phyloP scores from a whole-genome alignment of 2,888 invertebrate species.

The Didymodactylos carnosus region DNA sequence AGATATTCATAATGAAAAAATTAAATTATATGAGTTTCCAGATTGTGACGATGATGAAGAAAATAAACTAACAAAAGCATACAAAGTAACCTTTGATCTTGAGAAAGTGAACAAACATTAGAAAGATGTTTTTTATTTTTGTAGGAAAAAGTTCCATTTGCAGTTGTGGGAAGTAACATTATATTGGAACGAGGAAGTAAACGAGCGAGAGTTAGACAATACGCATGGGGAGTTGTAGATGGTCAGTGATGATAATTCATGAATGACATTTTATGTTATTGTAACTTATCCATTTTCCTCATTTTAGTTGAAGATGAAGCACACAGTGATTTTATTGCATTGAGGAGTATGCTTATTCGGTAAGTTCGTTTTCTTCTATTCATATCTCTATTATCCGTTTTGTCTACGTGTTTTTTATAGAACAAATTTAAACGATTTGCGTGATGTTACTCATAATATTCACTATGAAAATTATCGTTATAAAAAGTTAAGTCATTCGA shows the following conservation, averaged over 20 bases:
- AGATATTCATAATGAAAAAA: constrained; percentile 87
- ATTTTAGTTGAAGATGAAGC: no score
- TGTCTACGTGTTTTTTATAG: no score
- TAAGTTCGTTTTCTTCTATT: no score
- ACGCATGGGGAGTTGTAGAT: constrained; percentile 96
- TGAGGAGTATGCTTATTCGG: no score
- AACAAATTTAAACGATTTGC: constrained; percentile 84
- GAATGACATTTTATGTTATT: not conserved
- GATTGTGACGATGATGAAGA: constrained; percentile 59
- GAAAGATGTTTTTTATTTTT: constrained; percentile 4
- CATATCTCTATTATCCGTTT: no score
- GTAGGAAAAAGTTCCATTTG: constrained; percentile 76
- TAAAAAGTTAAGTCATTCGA: constrained; percentile 46
- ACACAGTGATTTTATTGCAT: no score
- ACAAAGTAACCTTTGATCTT: constrained; percentile 18
- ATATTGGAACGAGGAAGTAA: constrained; percentile 71
- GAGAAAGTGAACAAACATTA: not conserved
- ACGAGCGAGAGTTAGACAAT: constrained; percentile 63
- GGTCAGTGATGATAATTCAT: constrained; percentile 38
- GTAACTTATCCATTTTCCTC: not conserved
- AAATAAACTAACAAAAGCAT: constrained; percentile 54
- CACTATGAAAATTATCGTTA: constrained; percentile 97
- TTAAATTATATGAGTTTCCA: constrained; percentile 96
- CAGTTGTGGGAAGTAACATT: constrained; percentile 88
- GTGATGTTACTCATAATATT: constrained; percentile 98